Evolutionary conservation across 2,797 vertebrate genomes (phyloP).

Genomic region (Myioborus melanocephalus): DNA sequence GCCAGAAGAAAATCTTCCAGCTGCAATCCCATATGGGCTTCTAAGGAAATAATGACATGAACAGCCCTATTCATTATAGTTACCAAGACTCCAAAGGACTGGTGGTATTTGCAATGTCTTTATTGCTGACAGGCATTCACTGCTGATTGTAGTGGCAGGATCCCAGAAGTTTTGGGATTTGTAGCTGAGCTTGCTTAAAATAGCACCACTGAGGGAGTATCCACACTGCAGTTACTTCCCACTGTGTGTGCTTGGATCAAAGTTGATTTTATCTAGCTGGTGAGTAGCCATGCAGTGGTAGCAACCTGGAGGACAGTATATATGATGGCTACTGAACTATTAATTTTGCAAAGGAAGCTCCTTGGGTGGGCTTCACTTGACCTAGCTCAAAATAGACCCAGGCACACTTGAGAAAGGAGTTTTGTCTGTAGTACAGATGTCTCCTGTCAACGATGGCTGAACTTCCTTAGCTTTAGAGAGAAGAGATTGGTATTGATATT

Average conservation of each 20-base stretch:
- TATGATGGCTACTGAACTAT: slow-evolving; percentile 16
- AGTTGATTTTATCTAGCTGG: slow-evolving; percentile 36
- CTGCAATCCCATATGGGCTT: slow-evolving; percentile 2
- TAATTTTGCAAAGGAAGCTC: slow-evolving; percentile 26
- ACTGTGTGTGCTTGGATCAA: slow-evolving; percentile 8
- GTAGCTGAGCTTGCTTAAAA: slow-evolving; percentile 22
- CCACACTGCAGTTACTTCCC: background rate
- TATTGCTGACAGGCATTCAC: background rate
- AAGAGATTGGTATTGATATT: background rate
- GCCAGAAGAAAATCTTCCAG: slow-evolving; percentile 25
- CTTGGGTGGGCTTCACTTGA: slow-evolving; percentile 53
- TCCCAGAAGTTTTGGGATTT: background rate
- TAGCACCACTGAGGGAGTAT: background rate
- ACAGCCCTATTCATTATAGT: slow-evolving; percentile 7
- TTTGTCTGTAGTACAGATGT: slow-evolving; percentile 54
- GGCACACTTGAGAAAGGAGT: slow-evolving; percentile 7
- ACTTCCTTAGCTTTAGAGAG: background rate
- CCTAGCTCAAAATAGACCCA: slow-evolving; percentile 20
- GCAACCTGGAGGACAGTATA: background rate
- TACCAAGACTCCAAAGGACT: background rate
- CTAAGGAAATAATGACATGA: slow-evolving; percentile 36
- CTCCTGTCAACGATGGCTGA: background rate
- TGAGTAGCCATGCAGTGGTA: background rate
- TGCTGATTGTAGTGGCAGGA: background rate
- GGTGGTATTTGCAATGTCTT: background rate